phyloP scores from a whole-genome alignment of 2,113 vertebrate species.

The Chaetodon auriga region DNA sequence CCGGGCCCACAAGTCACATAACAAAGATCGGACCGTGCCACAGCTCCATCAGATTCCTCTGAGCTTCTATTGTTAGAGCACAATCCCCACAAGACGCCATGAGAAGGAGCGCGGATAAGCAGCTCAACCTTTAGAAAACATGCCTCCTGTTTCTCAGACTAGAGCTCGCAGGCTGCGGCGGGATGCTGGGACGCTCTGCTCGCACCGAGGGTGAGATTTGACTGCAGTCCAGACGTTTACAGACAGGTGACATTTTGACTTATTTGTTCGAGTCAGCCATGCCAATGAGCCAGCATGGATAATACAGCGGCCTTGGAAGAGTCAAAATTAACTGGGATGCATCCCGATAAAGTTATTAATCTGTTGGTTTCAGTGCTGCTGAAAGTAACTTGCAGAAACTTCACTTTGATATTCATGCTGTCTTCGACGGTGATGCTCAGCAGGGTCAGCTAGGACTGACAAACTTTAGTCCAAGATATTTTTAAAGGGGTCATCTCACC shows the following conservation, averaged over 20 bases:
- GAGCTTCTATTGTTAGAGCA: conserved; percentile 67
- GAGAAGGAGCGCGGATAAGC: conserved; percentile 44
- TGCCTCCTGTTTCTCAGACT: conserved; percentile 38
- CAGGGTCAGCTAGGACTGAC: not conserved
- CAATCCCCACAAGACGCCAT: conserved; percentile 43
- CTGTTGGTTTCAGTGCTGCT: not conserved
- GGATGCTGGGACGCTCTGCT: conserved; percentile 1
- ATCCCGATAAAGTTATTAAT: not conserved
- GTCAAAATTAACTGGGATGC: not conserved
- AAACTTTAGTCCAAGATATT: not conserved
- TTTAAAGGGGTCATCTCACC: not conserved
- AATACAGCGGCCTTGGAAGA: not conserved
- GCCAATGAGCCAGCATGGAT: not conserved
- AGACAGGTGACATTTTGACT: conserved; percentile 1
- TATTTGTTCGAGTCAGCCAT: not conserved
- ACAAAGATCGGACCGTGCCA: conserved; percentile 63
- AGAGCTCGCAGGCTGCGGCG: not conserved
- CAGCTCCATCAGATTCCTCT: conserved; percentile 49
- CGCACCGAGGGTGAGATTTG: conserved; percentile 1
- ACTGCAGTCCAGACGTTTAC: not conserved
- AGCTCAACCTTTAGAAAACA: conserved; percentile 63
- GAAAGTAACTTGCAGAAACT: not conserved
- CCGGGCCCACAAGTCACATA: conserved; percentile 68
- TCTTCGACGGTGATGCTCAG: not conserved
- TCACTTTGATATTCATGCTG: not conserved